Percentiles rank a stretch among this genome's conserved stretches.
Conservation (phyloP, 23 tunicate species). For the Halocynthia roretzi region DNA sequence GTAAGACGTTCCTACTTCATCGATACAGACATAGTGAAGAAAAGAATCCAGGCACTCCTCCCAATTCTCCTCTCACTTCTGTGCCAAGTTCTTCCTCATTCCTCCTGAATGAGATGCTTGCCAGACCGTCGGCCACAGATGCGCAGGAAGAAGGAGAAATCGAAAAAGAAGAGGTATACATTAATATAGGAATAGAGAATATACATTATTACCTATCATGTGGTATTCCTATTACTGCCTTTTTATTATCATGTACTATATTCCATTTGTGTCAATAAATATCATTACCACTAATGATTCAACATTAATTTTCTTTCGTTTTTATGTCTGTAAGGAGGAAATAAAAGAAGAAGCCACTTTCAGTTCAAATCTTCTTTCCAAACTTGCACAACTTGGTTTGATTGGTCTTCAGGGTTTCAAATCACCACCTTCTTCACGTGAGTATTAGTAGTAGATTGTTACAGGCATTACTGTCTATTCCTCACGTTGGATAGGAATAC, state of each 20-base stretch:
- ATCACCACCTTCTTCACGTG: neutral
- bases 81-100: constrained; percentile 6
- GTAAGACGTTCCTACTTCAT: too few species aligned
- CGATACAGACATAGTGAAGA: neutral
- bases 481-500: too few species aligned
- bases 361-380: constrained; percentile 7
- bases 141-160: neutral
- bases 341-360: neutral
- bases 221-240: neutral
- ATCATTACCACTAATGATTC: neutral
- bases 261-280: neutral
- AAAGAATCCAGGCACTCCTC: constrained; percentile 19
- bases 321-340: neutral
- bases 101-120: neutral
- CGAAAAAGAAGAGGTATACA: too few species aligned
- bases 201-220: too few species aligned
- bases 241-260: neutral
- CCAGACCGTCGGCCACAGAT: neutral
- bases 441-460: neutral
- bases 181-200: too few species aligned
- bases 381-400: constrained; percentile 6
- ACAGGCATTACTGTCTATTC: too few species aligned
- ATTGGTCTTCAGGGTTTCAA: constrained; percentile 5
- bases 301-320: neutral
- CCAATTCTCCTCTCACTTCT: constrained; percentile 13